Base-by-base conservation (phyloP, 1,140 invertebrate species). In the Aphaenogaster ashmeadi region DNA sequence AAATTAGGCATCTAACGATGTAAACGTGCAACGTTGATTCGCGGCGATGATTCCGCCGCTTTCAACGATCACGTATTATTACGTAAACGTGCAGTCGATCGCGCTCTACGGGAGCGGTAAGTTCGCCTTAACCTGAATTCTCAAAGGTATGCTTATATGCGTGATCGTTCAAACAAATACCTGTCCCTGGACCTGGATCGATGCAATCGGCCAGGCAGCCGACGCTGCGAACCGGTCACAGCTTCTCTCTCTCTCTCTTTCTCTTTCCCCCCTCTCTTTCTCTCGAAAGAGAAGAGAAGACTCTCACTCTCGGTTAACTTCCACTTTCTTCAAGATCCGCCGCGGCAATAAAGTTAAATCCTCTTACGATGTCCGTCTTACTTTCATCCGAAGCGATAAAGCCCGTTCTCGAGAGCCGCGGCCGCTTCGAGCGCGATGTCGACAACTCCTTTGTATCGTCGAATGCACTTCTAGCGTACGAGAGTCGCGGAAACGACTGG, bases 231-330 rank as follows among this genome's bases (percentile, higher is more conserved):
- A 56, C 52, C 60, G 62, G 18, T 80, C 44, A 64, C 62, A 36
- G 6, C 1, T 8, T 38, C n/a, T 38, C 27, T n/a, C 69, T 52
- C 7, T 52, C 67, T 33, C n/a, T 33, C 6, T 38, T 9, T 56
- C 33, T 47, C 66, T 27, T 33, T n/a, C 11, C 18, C 11, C 36
- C 9, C 36, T 41, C 18, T 41, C 36, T 27, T 36, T 75, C 15
- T 41, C 36, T n/a, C 0, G 41, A 78, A 64, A 36, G 8, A 36
- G 33, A 54, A 36, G 27, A 58, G 18, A 75, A 90, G 88, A 94
- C 94, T 94, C 93, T 95, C 94, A 92, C 93, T 94, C 91, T 94
- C 92, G 80, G 93, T 92, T 91, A 90, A 91, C 93, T 94, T 93
- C 92, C 92, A 94, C 94, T 94, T 94, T 94, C 93, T 92, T 93